Evolutionary conservation across 2,888 invertebrate genomes (phyloP), one percentile per base, ranked within the genome.

Genomic region (Clanis bilineata): DNA sequence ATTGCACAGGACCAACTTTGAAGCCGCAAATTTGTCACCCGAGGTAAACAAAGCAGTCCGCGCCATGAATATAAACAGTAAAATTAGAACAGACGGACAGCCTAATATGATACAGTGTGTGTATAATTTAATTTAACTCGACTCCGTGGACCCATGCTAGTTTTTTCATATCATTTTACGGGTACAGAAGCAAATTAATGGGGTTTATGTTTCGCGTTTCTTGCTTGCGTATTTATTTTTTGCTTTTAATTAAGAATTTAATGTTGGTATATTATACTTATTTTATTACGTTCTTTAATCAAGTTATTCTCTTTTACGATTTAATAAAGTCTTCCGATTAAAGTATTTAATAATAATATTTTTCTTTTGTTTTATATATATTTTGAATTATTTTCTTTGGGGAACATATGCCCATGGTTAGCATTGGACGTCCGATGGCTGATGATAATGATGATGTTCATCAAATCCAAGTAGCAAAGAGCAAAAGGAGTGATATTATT

Each of bases 1-100:
- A 65, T 58, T 62, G 56, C 64, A 67, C 62, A 64, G 61, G 73
- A 74, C 67, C 70, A 85, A 87, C 77, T 86, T 85, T 85, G 81
- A 74, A 73, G 67, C 73, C 73, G 74, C 80, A 83, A 86, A 86
- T 84, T 85, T 82, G 82, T 85, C 82, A 79, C 18, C 73, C 76
- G 83, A 83, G 83, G 88, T 88, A 88, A 88, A 87, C 83, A 85
- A 82, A 80, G 76, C 79, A 74, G 62, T 70, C 69, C 65, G 74
- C 77, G 82, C 79, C 81, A 88, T 90, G 90, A 90, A 91, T 90
- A 89, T 88, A 88, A 90, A 90, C 89, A 85, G 88, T 85, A 77
- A 78, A 88, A 90, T 90, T 90, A 90, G 83, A 80, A 66, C 65
- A 65, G 67, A 69, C 65, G 64, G 57, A 51, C 55, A 60, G 57